Conservation (phyloP, 1,140 invertebrate genomes). For the Bombus waltoni region DNA sequence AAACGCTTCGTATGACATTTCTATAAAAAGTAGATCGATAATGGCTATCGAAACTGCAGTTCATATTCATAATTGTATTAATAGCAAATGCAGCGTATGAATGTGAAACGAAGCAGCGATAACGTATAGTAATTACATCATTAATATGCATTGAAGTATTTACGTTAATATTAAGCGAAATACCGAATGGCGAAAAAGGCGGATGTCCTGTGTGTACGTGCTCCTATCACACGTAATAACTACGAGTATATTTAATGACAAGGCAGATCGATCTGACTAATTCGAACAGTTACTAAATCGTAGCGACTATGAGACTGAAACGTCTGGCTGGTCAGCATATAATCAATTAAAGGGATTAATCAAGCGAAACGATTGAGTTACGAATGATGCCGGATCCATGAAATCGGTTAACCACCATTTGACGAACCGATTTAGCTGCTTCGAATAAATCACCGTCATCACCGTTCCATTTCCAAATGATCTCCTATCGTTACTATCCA, state of each 20-base stretch:
- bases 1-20: too few relatives aligned
- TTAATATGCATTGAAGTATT: conserved; percentile 9
- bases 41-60: neutral
- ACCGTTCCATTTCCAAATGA: neutral
- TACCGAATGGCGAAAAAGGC: neutral
- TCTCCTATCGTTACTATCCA: neutral
- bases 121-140: neutral
- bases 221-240: neutral
- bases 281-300: conserved; percentile 14
- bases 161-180: neutral
- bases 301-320: neutral
- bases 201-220: neutral
- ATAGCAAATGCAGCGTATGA: neutral
- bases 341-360: conserved; percentile 27
- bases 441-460: neutral
- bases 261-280: neutral
- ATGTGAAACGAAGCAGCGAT: neutral
- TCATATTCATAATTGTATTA: conserved; percentile 2
- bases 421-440: neutral
- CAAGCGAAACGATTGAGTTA: conserved; percentile 35
- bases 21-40: neutral
- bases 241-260: neutral
- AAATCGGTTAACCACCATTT: conserved; percentile 17
- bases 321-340: neutral
- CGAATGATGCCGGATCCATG: neutral